Conservation (phyloP, 2,797 vertebrate genomes). For the Halcyon smyrnensis region DNA sequence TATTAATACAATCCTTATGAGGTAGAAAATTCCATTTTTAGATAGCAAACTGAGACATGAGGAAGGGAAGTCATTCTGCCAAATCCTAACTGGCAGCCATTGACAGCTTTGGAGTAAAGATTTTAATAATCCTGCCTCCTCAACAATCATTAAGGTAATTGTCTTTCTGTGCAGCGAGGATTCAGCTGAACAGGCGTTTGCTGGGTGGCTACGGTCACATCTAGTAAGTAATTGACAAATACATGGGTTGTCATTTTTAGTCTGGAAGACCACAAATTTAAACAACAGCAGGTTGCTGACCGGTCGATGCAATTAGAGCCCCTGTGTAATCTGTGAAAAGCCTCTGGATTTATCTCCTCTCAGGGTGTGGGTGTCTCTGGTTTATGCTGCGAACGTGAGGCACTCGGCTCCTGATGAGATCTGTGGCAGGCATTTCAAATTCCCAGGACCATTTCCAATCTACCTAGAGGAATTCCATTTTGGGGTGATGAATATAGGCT, state of each 20-base stretch:
- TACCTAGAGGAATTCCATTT: conserved; percentile 61
- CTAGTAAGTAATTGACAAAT: not conserved
- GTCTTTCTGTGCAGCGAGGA: not conserved
- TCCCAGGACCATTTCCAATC: not conserved
- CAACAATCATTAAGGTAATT: not conserved
- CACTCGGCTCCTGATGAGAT: not conserved
- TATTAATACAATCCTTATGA: not conserved
- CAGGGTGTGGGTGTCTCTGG: not conserved
- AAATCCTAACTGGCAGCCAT: not conserved
- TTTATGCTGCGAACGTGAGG: not conserved
- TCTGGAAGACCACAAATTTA: not conserved
- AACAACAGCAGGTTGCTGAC: not conserved
- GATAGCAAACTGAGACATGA: not conserved
- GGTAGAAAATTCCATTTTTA: not conserved
- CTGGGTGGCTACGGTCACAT: not conserved
- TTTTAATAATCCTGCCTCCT: not conserved
- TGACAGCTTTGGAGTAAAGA: not conserved
- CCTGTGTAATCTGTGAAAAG: not conserved
- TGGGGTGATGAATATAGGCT: not conserved
- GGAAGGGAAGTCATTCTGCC: not conserved
- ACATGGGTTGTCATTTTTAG: not conserved
- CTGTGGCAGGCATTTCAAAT: conserved; percentile 15
- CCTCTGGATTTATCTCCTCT: not conserved
- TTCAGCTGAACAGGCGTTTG: not conserved
- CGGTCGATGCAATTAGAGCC: not conserved